Percentiles rank a stretch among this genome's conserved stretches.
Evolutionary conservation across 2,797 vertebrate genomes (phyloP).

Genomic region (Pseudochromis fuscus): DNA sequence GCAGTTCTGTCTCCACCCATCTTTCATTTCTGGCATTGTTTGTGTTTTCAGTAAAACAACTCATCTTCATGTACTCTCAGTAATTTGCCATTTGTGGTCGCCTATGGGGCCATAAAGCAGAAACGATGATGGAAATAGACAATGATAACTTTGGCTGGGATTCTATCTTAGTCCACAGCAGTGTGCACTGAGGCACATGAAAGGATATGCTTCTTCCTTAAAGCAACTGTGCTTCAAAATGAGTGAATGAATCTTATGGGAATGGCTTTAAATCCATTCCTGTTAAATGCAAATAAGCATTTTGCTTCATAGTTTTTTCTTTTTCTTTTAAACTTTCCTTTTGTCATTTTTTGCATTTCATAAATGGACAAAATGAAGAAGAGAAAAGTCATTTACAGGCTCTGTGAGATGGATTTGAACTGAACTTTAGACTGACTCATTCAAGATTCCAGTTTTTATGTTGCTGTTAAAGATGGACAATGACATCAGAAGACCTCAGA

Average conservation of each 20-base stretch:
- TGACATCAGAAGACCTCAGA: neutral
- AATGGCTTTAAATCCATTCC: slow-evolving; percentile 23
- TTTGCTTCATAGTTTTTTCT: slow-evolving; percentile 22
- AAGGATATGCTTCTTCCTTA: slow-evolving; percentile 45
- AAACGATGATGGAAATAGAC: slow-evolving; percentile 60
- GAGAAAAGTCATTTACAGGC: neutral
- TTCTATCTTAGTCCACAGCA: slow-evolving; percentile 50
- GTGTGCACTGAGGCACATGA: slow-evolving; percentile 43
- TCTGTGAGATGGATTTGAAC: slow-evolving; percentile 6
- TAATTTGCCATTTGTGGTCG: slow-evolving; percentile 56
- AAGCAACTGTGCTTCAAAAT: slow-evolving; percentile 51
- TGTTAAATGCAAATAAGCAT: slow-evolving; percentile 17
- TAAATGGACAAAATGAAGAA: neutral
- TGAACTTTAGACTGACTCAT: neutral
- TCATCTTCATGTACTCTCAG: slow-evolving; percentile 60
- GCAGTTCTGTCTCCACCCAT: slow-evolving; percentile 37
- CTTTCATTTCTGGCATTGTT: slow-evolving; percentile 47
- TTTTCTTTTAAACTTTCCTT: slow-evolving; percentile 20
- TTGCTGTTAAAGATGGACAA: neutral
- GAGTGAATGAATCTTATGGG: slow-evolving; percentile 31
- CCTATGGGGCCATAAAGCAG: slow-evolving; percentile 62
- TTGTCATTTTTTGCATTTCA: neutral
- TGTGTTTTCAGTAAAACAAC: slow-evolving; percentile 60
- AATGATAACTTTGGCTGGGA: slow-evolving; percentile 44
- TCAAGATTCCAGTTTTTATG: neutral